Conservation (phyloP, 2,888 invertebrate genomes). For the Eupithecia vulgata region DNA sequence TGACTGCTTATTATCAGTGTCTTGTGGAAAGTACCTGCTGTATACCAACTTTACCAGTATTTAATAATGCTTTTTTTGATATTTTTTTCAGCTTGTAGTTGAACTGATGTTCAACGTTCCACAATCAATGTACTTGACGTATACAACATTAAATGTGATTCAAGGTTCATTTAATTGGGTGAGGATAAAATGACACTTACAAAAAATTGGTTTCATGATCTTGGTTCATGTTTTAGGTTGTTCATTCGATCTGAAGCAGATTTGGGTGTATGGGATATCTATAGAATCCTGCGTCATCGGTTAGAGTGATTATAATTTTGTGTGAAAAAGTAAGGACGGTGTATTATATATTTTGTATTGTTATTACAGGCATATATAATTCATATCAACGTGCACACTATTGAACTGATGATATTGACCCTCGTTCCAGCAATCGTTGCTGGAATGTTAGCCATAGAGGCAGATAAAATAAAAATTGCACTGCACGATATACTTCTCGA, state of each 20-base stretch:
- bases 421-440: background rate
- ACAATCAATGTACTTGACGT: background rate
- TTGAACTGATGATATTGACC: background rate
- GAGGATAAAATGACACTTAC: background rate
- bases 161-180: background rate
- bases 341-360: background rate
- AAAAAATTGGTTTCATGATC: too few relatives aligned
- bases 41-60: too few relatives aligned
- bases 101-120: background rate
- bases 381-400: background rate
- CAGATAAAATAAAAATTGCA: background rate
- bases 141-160: background rate
- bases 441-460: slow-evolving; percentile 8
- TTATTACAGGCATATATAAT: background rate
- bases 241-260: too few relatives aligned
- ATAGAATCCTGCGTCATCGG: too few relatives aligned
- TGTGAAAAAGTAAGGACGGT: too few relatives aligned
- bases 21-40: too few relatives aligned
- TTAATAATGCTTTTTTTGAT: too few relatives aligned
- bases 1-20: too few relatives aligned
- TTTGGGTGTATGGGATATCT: background rate
- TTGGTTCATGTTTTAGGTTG: too few relatives aligned
- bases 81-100: background rate
- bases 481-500: slow-evolving; percentile 6
- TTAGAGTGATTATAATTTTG: too few relatives aligned